phyloP scores from a whole-genome alignment of 2,888 invertebrate species.

The Boloria selene region DNA sequence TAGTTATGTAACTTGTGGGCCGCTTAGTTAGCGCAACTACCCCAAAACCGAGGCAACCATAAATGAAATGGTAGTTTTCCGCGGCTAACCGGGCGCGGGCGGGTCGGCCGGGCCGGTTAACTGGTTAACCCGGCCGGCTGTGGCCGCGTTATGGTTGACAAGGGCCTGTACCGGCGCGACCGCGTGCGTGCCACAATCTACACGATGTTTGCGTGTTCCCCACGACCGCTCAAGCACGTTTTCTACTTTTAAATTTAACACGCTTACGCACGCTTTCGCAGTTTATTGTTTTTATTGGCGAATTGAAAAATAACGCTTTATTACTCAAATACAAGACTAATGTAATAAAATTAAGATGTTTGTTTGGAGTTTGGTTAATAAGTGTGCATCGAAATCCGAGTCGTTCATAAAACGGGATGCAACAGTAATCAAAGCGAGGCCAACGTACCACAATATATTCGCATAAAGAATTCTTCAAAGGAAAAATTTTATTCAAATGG shows the following conservation, averaged over 20 bases:
- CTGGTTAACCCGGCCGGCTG: constrained; percentile 57
- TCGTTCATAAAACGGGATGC: constrained; percentile 41
- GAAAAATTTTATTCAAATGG: constrained; percentile 76
- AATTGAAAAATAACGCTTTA: constrained; percentile 9
- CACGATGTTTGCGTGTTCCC: constrained; percentile 58
- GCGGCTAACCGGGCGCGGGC: constrained; percentile 52
- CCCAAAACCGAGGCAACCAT: constrained; percentile 75
- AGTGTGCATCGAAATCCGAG: constrained; percentile 25
- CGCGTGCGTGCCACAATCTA: constrained; percentile 57
- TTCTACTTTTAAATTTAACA: constrained; percentile 28
- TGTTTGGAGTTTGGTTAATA: constrained; percentile 14
- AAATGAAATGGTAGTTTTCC: constrained; percentile 82
- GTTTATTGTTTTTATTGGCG: not conserved
- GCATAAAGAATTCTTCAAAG: constrained; percentile 78
- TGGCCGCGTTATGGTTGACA: constrained; percentile 79
- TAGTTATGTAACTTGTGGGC: constrained; percentile 75
- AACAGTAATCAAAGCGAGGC: constrained; percentile 45
- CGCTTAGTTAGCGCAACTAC: constrained; percentile 70
- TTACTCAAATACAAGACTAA: not conserved
- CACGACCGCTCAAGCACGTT: constrained; percentile 39
- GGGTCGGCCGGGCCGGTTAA: constrained; percentile 48
- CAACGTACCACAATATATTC: constrained; percentile 63
- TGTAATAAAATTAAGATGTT: constrained; percentile 12
- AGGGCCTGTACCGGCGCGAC: constrained; percentile 70
- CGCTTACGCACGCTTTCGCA: constrained; percentile 5